Percentiles rank a stretch among this genome's conserved stretches.
Evolutionary conservation across 2,888 invertebrate genomes (phyloP).

Genomic region (Lasioglossum leucozonium): DNA sequence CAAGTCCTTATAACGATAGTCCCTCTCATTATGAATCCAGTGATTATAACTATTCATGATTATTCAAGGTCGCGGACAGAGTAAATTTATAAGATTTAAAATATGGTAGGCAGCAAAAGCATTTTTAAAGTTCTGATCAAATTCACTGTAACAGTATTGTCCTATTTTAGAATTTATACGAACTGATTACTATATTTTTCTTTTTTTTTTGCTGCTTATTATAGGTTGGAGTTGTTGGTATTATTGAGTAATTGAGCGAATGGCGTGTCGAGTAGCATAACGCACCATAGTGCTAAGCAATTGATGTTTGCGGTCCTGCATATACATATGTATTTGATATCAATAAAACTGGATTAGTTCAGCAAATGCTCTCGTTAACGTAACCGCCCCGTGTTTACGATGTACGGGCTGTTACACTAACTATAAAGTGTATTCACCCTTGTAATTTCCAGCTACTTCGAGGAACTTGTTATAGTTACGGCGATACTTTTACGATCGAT

Average conservation of each 20-base stretch:
- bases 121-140: not conserved
- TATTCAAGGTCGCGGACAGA: too few species aligned
- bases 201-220: not conserved
- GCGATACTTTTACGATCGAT: constrained; percentile 58
- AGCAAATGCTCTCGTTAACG: constrained; percentile 45
- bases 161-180: not conserved
- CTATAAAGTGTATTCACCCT: constrained; percentile 47
- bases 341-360: constrained; percentile 38
- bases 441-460: constrained; percentile 47
- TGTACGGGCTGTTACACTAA: constrained; percentile 32
- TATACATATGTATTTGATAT: constrained; percentile 4
- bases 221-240: not conserved
- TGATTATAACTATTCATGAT: too few species aligned
- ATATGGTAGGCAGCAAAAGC: too few species aligned
- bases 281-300: not conserved
- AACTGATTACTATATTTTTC: not conserved
- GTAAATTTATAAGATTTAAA: too few species aligned
- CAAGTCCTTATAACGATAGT: too few species aligned
- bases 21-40: too few species aligned
- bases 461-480: constrained; percentile 49
- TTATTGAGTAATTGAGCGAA: too few species aligned
- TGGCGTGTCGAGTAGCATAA: not conserved
- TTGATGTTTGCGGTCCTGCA: not conserved
- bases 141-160: not conserved
- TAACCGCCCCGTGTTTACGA: constrained; percentile 44